These are phyloP conservation scores for Encarsia formosa DNA, from an alignment of 2,888 invertebrate species.

Conservation along the genomic window DNA sequence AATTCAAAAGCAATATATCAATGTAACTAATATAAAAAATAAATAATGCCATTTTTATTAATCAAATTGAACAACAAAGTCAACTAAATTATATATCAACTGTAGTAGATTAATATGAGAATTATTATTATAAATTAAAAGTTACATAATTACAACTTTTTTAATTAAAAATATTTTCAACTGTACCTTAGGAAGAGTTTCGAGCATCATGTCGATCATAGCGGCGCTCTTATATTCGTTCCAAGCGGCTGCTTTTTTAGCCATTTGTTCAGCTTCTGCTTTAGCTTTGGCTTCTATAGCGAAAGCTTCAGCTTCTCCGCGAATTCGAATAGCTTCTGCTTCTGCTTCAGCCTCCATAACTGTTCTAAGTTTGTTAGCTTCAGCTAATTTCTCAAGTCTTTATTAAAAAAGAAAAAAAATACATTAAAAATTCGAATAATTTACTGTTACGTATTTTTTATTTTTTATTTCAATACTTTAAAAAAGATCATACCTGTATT, in stretches of 20 bases:
- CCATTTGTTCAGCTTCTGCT: constrained; percentile 96
- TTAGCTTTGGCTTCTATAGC: constrained; percentile 92
- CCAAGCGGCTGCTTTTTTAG: constrained; percentile 95
- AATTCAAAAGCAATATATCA: too few relatives aligned
- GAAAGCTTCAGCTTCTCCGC: constrained; percentile 87
- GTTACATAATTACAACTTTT: too few relatives aligned
- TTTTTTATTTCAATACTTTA: background rate
- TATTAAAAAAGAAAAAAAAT: background rate
- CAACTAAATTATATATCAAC: too few relatives aligned
- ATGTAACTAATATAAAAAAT: too few relatives aligned
- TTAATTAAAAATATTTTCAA: too few relatives aligned
- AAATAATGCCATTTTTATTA: too few relatives aligned
- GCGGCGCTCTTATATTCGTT: constrained; percentile 94
- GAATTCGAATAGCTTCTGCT: constrained; percentile 80
- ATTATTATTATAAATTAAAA: too few relatives aligned
- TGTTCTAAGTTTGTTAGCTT: constrained; percentile 82
- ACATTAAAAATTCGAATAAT: background rate
- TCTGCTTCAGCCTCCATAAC: constrained; percentile 96
- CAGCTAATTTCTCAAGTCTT: constrained; percentile 87
- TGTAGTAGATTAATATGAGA: too few relatives aligned
- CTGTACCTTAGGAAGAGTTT: constrained; percentile 85
- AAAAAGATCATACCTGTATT: constrained; percentile 54
- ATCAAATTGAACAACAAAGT: too few relatives aligned
- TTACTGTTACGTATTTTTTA: background rate
- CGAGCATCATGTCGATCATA: constrained; percentile 94